A percentile compares a stretch with the other conserved stretches of the same genome.
Evolutionary conservation across 2,888 invertebrate genomes (phyloP).

Genomic region (Orthonychiurus folsomi): DNA sequence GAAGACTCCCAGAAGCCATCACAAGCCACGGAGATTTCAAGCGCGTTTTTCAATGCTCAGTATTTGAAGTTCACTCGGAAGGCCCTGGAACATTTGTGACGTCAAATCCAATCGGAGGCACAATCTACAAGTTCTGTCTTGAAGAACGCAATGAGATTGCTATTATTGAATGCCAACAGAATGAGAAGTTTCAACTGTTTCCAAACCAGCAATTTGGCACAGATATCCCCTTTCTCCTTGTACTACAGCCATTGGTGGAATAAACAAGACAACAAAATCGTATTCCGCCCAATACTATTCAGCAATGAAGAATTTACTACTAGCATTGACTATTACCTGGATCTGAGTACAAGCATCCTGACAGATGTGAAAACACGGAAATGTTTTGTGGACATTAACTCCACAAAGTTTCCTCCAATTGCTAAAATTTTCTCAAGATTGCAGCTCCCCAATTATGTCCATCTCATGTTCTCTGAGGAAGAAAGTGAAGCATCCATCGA

Average conservation of each 20-base stretch:
- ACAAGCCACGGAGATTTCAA: slow-evolving; percentile 19
- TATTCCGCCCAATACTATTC: slow-evolving; percentile 18
- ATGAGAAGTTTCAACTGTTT: slow-evolving; percentile 19
- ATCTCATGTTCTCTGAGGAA: slow-evolving; percentile 7
- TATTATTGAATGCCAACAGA: slow-evolving; percentile 14
- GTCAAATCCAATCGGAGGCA: background rate
- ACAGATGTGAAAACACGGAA: background rate
- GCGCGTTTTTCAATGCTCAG: slow-evolving; percentile 13
- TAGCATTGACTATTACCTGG: too few relatives aligned
- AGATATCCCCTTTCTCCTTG: slow-evolving; percentile 14
- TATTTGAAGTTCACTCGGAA: slow-evolving; percentile 18
- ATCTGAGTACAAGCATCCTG: background rate
- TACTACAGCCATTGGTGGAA: slow-evolving; percentile 21
- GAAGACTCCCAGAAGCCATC: slow-evolving; percentile 11
- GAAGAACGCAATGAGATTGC: background rate
- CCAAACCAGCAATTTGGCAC: background rate
- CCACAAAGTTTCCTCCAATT: slow-evolving; percentile 4
- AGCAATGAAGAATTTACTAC: too few relatives aligned
- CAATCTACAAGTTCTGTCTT: slow-evolving; percentile 16
- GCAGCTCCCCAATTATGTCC: slow-evolving; percentile 14
- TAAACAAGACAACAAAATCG: slow-evolving; percentile 2
- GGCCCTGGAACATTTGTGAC: slow-evolving; percentile 9
- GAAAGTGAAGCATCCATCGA: too few relatives aligned
- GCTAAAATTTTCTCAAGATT: slow-evolving; percentile 12
- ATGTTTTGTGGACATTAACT: slow-evolving; percentile 15